Conservation (phyloP, 1,140 invertebrate genomes). For the Pseudachorutes palmiensis region DNA sequence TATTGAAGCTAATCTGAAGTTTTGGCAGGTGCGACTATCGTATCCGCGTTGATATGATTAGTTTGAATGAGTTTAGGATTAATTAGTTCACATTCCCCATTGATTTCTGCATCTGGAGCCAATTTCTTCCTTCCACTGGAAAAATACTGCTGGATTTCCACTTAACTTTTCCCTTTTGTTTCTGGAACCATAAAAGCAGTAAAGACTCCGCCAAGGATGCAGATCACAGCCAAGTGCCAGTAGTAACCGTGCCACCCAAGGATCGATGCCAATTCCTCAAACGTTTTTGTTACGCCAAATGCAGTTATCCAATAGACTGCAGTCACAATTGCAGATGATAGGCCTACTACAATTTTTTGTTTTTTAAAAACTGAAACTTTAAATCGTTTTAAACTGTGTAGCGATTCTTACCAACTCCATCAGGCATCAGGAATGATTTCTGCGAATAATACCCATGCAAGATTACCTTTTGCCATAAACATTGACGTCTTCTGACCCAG, state of each 20-base stretch:
- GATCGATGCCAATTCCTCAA: conserved; percentile 40
- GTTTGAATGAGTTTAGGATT: no score
- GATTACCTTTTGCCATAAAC: no score
- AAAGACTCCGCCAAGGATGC: conserved; percentile 48
- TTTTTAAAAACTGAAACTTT: background rate
- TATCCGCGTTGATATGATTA: no score
- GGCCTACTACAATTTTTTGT: conserved; percentile 8
- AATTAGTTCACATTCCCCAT: background rate
- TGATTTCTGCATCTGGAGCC: no score
- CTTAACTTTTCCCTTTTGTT: conserved; percentile 54
- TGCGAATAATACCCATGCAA: conserved; percentile 71
- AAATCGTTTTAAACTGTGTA: background rate
- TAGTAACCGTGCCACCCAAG: conserved; percentile 44
- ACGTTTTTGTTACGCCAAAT: conserved; percentile 49
- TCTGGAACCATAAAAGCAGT: conserved; percentile 53
- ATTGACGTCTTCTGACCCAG: no score
- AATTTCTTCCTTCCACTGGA: background rate
- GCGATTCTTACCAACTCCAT: conserved; percentile 68
- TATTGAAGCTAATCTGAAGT: no score
- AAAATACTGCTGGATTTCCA: conserved; percentile 46
- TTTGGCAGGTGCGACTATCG: no score
- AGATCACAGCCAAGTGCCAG: conserved; percentile 46
- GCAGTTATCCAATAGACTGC: conserved; percentile 47
- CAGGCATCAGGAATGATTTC: conserved; percentile 68
- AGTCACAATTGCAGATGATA: conserved; percentile 41